phyloP scores from a whole-genome alignment of 1,140 invertebrate genomes.

The Microplitis demolitor region DNA sequence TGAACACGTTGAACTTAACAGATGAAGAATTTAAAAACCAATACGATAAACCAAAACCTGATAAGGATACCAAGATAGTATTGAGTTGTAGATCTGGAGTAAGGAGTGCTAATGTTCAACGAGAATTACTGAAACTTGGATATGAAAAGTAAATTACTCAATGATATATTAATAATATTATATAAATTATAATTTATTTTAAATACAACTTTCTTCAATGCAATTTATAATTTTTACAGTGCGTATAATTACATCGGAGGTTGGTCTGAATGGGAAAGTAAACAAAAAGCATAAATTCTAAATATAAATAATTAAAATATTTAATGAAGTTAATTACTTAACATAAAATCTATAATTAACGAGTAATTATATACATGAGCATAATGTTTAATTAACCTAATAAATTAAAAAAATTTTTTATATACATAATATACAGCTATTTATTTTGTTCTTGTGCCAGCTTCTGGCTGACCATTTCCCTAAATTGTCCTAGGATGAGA shows the following conservation, averaged over 20 bases:
- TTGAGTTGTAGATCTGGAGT: slow-evolving; percentile 68
- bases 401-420: slow-evolving; percentile 12
- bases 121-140: slow-evolving; percentile 64
- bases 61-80: slow-evolving; percentile 64
- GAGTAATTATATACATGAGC: no score
- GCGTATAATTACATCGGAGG: slow-evolving; percentile 54
- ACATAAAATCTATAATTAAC: not conserved
- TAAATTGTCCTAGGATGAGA: slow-evolving; percentile 93
- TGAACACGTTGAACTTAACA: slow-evolving; percentile 40
- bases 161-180: not conserved
- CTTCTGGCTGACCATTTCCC: slow-evolving; percentile 84
- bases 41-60: slow-evolving; percentile 63
- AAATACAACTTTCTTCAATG: not conserved
- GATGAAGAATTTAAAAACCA: slow-evolving; percentile 54
- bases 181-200: not conserved
- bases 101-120: slow-evolving; percentile 65
- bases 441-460: slow-evolving; percentile 64
- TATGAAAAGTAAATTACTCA: slow-evolving; percentile 63
- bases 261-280: slow-evolving; percentile 55
- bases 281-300: slow-evolving; percentile 33
- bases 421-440: slow-evolving; percentile 24
- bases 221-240: slow-evolving; percentile 39
- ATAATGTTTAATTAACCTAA: not conserved
- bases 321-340: slow-evolving; percentile 18
- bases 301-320: slow-evolving; percentile 11